Conservation (phyloP, 2,888 invertebrate genomes). For the Lycia hirtaria region DNA sequence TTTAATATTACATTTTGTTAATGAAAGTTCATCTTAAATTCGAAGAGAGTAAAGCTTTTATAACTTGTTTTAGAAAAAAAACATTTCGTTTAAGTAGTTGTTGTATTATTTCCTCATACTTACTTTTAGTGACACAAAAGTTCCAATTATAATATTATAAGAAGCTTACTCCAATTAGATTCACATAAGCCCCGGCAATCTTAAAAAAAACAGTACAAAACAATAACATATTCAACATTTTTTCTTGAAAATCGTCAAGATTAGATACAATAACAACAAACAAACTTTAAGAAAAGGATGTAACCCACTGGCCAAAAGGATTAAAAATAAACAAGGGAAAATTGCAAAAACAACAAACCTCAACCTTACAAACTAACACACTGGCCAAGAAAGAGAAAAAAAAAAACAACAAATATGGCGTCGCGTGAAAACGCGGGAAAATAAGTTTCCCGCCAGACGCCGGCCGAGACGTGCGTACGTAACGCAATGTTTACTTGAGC, state of each 20-base stretch:
- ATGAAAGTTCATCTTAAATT: not conserved
- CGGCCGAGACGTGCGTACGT: conserved; percentile 79
- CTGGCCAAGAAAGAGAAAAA: conserved; percentile 23
- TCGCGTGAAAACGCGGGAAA: conserved; percentile 78
- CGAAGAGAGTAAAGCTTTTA: not conserved
- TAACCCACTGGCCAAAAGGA: not conserved
- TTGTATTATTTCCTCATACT: not conserved
- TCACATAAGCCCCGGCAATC: conserved; percentile 57
- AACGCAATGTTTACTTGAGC: conserved; percentile 70
- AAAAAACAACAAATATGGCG: conserved; percentile 60
- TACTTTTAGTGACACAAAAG: not conserved
- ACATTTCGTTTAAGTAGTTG: too few species aligned
- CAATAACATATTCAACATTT: not conserved
- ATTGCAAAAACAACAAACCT: not conserved
- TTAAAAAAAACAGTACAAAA: not conserved
- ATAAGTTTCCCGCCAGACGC: conserved; percentile 79
- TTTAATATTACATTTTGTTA: not conserved
- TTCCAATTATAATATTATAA: conserved; percentile 29
- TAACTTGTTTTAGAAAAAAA: not conserved
- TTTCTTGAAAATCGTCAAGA: not conserved
- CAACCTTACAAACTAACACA: conserved; percentile 17
- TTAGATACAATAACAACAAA: not conserved
- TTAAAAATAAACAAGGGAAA: not conserved
- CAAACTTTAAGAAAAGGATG: not conserved
- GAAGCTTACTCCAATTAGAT: conserved; percentile 62